phyloP scores from a whole-genome alignment of 2,888 invertebrate genomes.

The Lasioglossum figueresi region DNA sequence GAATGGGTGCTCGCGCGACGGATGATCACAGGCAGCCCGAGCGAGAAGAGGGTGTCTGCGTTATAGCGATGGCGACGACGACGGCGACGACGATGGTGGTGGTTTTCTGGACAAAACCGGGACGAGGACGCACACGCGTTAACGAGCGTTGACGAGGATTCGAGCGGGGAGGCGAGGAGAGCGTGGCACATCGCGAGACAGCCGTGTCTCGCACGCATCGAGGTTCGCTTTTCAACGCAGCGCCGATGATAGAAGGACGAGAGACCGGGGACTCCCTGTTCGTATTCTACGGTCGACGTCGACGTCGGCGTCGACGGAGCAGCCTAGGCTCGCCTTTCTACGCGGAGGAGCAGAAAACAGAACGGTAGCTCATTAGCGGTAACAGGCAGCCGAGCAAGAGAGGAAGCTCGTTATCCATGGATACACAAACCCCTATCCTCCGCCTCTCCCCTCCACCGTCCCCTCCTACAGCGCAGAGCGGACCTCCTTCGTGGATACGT shows the following conservation, averaged over 20 bases:
- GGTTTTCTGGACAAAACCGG: constrained; percentile 15
- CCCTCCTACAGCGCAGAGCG: constrained; percentile 51
- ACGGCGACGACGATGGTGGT: background rate
- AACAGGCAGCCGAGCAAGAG: constrained; percentile 79
- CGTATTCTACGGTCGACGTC: constrained; percentile 31
- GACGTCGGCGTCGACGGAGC: constrained; percentile 23
- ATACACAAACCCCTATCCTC: constrained; percentile 73
- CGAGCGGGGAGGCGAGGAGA: background rate
- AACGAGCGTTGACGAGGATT: constrained; percentile 7
- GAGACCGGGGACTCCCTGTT: background rate
- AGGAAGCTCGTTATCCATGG: constrained; percentile 81
- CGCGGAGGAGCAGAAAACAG: constrained; percentile 75
- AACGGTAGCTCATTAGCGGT: constrained; percentile 81
- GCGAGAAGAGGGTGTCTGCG: background rate
- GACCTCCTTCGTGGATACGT: constrained; percentile 68
- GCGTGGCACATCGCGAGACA: background rate
- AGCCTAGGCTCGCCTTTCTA: constrained; percentile 59
- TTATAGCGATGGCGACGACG: background rate
- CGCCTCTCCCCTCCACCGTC: background rate
- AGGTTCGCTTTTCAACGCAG: constrained; percentile 69
- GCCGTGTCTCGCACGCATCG: constrained; percentile 21
- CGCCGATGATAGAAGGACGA: constrained; percentile 72
- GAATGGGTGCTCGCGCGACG: background rate
- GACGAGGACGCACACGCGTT: constrained; percentile 20
- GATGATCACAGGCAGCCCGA: constrained; percentile 25